A percentile compares a stretch with the other conserved stretches of the same genome.
Evolutionary conservation across 2,797 vertebrate species (phyloP).

Genomic region (Holocentrus rufus): DNA sequence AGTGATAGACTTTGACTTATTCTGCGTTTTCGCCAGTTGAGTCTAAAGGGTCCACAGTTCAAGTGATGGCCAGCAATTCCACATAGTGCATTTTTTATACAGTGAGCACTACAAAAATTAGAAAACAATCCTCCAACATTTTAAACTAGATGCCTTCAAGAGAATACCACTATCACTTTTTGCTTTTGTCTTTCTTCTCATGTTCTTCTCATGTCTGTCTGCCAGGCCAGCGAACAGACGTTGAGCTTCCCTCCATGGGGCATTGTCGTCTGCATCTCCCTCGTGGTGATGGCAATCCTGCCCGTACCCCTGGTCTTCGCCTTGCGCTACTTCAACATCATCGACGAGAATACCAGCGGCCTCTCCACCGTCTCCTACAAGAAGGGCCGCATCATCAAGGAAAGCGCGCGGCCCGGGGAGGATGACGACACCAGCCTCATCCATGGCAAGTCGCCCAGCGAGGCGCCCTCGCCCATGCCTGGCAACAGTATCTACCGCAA

Average conservation of each 20-base stretch:
- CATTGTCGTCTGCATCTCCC: constrained; percentile 86
- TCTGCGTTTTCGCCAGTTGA: too few species aligned
- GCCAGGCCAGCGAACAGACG: constrained; percentile 84
- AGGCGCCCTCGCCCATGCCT: constrained; percentile 90
- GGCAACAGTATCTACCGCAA: constrained; percentile 92
- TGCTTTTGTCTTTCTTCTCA: not conserved
- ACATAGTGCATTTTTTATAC: too few species aligned
- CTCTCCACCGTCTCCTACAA: constrained; percentile 91
- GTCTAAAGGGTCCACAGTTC: too few species aligned
- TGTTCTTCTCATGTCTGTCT: not conserved
- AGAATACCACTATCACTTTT: not conserved
- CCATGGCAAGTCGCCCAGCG: constrained; percentile 89
- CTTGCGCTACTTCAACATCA: constrained; percentile 88
- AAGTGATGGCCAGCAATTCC: too few species aligned
- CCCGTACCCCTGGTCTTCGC: constrained; percentile 90
- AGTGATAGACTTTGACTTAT: too few species aligned
- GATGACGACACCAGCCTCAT: constrained; percentile 92
- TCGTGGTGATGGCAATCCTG: constrained; percentile 89
- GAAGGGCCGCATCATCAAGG: constrained; percentile 93
- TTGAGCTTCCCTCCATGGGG: constrained; percentile 90
- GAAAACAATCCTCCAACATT: not conserved
- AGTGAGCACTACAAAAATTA: not conserved
- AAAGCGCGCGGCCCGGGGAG: constrained; percentile 81
- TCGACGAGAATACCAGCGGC: constrained; percentile 84
- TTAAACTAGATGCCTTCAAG: not conserved